phyloP scores from a whole-genome alignment of 2,113 vertebrate species.

The Pollimyrus isidori region DNA sequence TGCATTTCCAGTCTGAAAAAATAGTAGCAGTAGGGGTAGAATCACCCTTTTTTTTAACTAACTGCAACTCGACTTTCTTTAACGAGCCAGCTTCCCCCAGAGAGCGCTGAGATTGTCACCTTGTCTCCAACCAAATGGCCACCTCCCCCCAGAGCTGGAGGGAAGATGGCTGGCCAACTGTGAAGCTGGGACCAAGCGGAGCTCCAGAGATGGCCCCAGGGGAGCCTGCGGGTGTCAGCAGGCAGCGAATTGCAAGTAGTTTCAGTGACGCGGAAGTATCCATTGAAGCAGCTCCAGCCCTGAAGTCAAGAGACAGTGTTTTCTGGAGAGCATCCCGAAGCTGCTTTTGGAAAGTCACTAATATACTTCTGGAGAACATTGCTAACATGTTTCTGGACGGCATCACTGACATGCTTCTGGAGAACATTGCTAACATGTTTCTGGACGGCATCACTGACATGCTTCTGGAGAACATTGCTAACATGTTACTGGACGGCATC shows the following conservation, averaged over 20 bases:
- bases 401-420: background rate
- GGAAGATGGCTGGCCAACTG: background rate
- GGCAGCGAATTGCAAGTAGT: background rate
- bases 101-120: constrained; percentile 11
- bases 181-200: background rate
- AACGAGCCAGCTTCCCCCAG: constrained; percentile 3
- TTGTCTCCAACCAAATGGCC: background rate
- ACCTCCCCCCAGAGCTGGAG: background rate
- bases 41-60: background rate
- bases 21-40: background rate
- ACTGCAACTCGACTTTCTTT: background rate
- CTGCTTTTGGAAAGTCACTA: background rate
- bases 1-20: background rate
- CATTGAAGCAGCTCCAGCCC: background rate
- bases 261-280: background rate
- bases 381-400: background rate
- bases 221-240: background rate
- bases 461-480: background rate
- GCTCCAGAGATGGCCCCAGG: background rate
- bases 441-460: background rate
- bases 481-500: background rate
- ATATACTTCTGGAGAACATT: background rate
- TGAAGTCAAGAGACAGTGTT: background rate
- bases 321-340: background rate
- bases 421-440: background rate